Base-by-base conservation (phyloP, 2,888 invertebrate genomes). In the Andrena haemorrhoa region DNA sequence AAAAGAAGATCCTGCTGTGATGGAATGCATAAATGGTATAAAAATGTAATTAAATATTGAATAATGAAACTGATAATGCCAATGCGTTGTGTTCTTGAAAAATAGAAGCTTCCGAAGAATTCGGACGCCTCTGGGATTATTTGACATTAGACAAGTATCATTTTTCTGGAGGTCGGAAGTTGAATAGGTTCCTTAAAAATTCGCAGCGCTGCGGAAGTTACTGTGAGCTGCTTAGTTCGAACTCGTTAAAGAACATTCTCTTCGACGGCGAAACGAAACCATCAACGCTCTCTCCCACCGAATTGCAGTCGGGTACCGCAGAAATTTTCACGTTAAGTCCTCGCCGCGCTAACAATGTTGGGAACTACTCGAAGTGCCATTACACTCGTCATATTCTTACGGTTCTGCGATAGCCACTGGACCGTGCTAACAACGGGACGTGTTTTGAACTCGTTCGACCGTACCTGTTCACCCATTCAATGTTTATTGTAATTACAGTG, bases 341-440 rank as follows among this genome's bases (percentile, higher is more conserved):
- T 0, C 16, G 3, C 10, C n/a, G 16, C 56, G 35, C 10, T 63
- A 75, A 75, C 60, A 60, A 68, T 29, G 75, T 69, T 75, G 75
- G 60, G 61, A 75, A 71, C 75, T 64, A 26, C 71, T 47, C 56
- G 33, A 72, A 64, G 65, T 65, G 35, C 73, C 49, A 49, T 65
- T 65, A 66, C 35, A 61, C 60, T 65, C 72, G 61, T 72, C 74
- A 58, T 74, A 74, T 78, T 63, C 78, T 78, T 78, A 66, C 58
- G 12, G 29, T 10, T 3, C 33, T 4, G 58, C 58, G 49, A 51
- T 60, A 73, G 60, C 65, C 58, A 2, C 16, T 20, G 49, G 29
- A 51, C 76, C 35, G 74, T 29, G 58, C 33, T 77, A 74, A 65
- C 58, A 51, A 49, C 56, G 20, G 33, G 31, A 35, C 58, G 35